Conservation (phyloP, 2,888 invertebrate genomes). For the Monochamus alternatus region DNA sequence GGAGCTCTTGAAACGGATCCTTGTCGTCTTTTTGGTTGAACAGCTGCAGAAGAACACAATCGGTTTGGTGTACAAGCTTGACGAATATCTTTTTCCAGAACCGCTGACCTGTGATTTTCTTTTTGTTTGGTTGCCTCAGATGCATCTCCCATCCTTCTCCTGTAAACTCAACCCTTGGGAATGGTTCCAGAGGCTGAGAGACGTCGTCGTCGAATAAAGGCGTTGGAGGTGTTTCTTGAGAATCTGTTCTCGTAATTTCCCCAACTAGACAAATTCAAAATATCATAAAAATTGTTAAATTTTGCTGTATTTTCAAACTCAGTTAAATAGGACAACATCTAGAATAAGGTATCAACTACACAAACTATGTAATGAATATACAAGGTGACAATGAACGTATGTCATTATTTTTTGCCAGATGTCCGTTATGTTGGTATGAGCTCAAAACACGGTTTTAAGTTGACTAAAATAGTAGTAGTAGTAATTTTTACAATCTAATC, state of each 20-base stretch:
- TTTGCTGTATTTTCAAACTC: not conserved
- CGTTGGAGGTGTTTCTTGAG: conserved; percentile 90
- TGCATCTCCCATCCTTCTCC: conserved; percentile 98
- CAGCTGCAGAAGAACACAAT: conserved; percentile 89
- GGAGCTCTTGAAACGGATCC: conserved; percentile 96
- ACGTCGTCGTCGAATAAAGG: conserved; percentile 95
- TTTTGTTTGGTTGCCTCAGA: conserved; percentile 94
- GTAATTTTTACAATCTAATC: too few species aligned
- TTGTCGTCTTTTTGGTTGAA: conserved; percentile 81
- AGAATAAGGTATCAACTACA: too few species aligned
- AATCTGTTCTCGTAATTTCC: conserved; percentile 73
- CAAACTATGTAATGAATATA: too few species aligned
- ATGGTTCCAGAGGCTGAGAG: conserved; percentile 92
- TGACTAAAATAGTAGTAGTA: too few species aligned
- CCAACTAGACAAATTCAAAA: conserved; percentile 50
- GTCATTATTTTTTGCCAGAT: too few species aligned
- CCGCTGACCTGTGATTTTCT: conserved; percentile 94
- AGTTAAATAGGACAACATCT: not conserved
- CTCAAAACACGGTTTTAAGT: too few species aligned
- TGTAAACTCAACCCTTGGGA: conserved; percentile 83
- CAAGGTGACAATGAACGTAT: too few species aligned
- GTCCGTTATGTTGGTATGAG: too few species aligned
- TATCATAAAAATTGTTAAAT: not conserved
- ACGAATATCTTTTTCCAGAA: conserved; percentile 98
- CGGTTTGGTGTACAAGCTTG: conserved; percentile 82